These are phyloP conservation scores for Lepus oiostolus DNA, from an alignment of 2,797 vertebrate genomes.

Conservation along the genomic window DNA sequence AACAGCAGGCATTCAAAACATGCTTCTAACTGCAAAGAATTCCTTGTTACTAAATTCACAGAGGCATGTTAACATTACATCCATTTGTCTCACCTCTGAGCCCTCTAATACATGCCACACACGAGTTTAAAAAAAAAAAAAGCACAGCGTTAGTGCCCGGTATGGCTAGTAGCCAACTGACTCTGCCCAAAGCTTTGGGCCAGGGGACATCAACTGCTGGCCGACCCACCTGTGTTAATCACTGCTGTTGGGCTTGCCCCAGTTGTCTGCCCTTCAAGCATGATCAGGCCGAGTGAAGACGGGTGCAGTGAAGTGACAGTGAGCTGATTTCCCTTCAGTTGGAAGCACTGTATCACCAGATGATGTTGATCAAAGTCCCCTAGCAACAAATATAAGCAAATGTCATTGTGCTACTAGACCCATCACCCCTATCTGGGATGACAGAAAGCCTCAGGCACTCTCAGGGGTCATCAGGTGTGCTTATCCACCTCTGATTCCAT, in stretches of 20 bases:
- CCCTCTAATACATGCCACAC: neutral
- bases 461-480: neutral
- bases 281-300: neutral
- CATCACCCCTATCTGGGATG: neutral
- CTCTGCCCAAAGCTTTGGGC: neutral
- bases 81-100: neutral
- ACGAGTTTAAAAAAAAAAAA: neutral
- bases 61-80: neutral
- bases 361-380: neutral
- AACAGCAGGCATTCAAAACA: neutral
- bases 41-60: neutral
- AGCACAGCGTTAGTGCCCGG: neutral
- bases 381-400: conserved; percentile 30
- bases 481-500: neutral
- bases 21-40: neutral
- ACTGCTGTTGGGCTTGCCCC: neutral
- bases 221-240: neutral
- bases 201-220: neutral
- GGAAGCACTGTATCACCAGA: neutral
- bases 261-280: neutral
- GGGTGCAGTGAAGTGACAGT: neutral
- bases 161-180: neutral
- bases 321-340: neutral
- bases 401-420: neutral
- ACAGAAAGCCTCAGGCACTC: conserved; percentile 1